phyloP scores from a whole-genome alignment of 2,888 invertebrate genomes.

The Peribatodes rhomboidaria region DNA sequence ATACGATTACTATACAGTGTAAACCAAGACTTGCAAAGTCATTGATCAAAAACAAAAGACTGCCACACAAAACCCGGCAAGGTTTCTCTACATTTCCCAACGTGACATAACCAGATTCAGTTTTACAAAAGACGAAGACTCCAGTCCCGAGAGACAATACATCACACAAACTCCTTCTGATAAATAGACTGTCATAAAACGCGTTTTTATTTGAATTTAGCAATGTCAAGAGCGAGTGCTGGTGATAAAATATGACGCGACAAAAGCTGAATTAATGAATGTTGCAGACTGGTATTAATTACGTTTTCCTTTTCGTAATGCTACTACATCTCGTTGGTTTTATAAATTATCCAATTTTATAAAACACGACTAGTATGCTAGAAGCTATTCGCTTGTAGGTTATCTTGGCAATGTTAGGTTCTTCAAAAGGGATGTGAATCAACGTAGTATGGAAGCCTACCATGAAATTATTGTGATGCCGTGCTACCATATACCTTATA shows the following conservation, averaged over 20 bases:
- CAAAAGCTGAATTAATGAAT: constrained; percentile 72
- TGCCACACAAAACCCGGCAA: not conserved
- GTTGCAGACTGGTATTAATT: constrained; percentile 67
- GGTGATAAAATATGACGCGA: constrained; percentile 65
- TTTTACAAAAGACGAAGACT: constrained; percentile 1
- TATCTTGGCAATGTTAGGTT: too few species aligned
- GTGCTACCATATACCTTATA: too few species aligned
- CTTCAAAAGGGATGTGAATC: too few species aligned
- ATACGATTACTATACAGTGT: too few species aligned
- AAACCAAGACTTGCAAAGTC: too few species aligned
- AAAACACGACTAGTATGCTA: too few species aligned
- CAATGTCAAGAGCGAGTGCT: constrained; percentile 43
- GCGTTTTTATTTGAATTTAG: constrained; percentile 53
- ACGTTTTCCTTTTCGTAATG: constrained; percentile 53
- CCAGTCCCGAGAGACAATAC: constrained; percentile 31
- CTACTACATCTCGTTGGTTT: constrained; percentile 26
- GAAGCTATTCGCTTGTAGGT: too few species aligned
- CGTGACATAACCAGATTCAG: constrained; percentile 11
- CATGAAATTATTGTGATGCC: too few species aligned
- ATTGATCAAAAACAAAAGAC: too few species aligned
- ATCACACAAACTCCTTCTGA: constrained; percentile 55
- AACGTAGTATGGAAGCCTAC: too few species aligned
- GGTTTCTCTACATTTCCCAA: not conserved
- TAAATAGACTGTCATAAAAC: constrained; percentile 61
- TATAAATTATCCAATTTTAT: too few species aligned